Percentiles rank a stretch among this genome's conserved stretches.
phyloP scores from a whole-genome alignment of 2,113 vertebrate species.

The Cervus canadensis region DNA sequence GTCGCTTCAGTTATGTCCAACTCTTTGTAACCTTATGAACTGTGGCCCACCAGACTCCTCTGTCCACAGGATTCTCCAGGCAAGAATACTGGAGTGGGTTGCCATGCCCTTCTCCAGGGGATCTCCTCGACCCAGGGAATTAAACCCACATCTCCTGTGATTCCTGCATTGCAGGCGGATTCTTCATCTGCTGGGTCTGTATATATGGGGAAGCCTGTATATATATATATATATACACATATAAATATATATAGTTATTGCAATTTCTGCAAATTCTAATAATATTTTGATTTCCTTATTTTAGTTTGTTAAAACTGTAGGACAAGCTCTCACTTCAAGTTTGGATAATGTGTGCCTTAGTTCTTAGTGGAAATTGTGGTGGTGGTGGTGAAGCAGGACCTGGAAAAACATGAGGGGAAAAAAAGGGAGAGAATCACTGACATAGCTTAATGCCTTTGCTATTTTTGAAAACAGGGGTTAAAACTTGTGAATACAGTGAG shows the following conservation, averaged over 20 bases:
- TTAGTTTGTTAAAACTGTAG: neutral
- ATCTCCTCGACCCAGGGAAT: neutral
- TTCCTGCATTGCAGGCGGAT: rapidly evolving
- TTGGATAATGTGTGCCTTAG: neutral
- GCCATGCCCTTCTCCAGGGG: neutral
- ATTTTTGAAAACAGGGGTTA: neutral
- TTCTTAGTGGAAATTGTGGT: neutral
- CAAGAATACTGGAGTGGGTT: neutral
- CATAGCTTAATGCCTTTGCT: neutral
- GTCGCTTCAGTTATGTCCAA: neutral
- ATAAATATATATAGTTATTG: neutral
- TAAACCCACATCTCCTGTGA: neutral
- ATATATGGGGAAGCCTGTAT: neutral
- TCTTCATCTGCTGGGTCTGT: neutral
- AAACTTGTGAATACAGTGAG: neutral
- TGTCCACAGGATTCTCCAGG: neutral
- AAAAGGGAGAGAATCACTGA: neutral
- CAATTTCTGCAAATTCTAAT: neutral
- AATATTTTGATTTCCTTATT: neutral
- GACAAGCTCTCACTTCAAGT: neutral
- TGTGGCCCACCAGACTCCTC: neutral
- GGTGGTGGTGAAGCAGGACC: neutral
- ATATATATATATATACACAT: neutral
- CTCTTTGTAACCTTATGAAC: neutral
- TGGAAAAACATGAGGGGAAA: neutral